phyloP scores from a whole-genome alignment of 1,140 invertebrate genomes.

The Phymastichus coffea region DNA sequence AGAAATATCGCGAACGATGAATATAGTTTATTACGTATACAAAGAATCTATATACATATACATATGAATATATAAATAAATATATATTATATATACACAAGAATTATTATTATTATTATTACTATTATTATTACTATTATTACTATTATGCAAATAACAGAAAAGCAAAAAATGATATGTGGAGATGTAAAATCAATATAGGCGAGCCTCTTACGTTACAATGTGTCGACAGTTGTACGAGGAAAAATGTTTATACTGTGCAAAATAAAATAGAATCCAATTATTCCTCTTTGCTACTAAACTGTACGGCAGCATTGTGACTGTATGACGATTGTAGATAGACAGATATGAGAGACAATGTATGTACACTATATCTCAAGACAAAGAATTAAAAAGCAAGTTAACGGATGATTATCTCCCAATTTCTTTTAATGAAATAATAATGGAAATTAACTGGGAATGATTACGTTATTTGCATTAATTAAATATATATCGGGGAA shows the following conservation, averaged over 20 bases:
- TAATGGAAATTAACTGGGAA: constrained; percentile 20
- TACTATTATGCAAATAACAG: constrained; percentile 36
- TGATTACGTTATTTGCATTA: constrained; percentile 56
- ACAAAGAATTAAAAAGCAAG: constrained; percentile 19
- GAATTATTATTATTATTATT: constrained; percentile 31
- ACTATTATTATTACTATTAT: no score
- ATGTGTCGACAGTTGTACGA: background rate
- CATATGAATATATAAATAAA: constrained; percentile 46
- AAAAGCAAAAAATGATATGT: constrained; percentile 27
- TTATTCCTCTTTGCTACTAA: background rate
- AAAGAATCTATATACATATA: constrained; percentile 39
- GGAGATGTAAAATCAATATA: constrained; percentile 24
- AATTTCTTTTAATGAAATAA: constrained; percentile 8
- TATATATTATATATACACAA: constrained; percentile 33
- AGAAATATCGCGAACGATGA: constrained; percentile 40
- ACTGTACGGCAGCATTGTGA: background rate
- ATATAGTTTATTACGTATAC: constrained; percentile 47
- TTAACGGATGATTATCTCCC: constrained; percentile 8
- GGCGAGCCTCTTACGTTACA: constrained; percentile 2
- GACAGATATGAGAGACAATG: constrained; percentile 28
- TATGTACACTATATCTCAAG: constrained; percentile 31
- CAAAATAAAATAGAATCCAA: constrained; percentile 10
- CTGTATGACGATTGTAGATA: constrained; percentile 31
- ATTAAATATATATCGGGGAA: constrained; percentile 48
- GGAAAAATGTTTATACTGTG: constrained; percentile 1